Conservation (phyloP, 2,113 vertebrate species). For the Andinoacara biseriatus region DNA sequence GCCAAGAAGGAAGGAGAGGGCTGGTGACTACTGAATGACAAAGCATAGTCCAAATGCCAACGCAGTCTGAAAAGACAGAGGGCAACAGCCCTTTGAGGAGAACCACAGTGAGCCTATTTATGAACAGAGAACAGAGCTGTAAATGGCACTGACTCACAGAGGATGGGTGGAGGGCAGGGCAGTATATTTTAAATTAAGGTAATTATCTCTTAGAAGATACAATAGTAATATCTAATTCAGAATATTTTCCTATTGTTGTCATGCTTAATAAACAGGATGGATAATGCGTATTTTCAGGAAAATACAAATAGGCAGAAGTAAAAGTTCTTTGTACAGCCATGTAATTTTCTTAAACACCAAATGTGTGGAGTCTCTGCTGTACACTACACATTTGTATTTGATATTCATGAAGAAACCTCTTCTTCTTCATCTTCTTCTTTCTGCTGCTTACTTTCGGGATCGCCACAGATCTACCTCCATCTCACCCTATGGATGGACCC, state of each 20-base stretch:
- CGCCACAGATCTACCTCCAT: neutral
- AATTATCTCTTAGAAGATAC: neutral
- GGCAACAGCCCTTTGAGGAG: neutral
- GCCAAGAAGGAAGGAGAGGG: neutral
- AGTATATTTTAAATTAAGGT: no score
- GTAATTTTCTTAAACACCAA: neutral
- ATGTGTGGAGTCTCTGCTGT: no score
- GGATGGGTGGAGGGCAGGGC: neutral
- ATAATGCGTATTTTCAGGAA: neutral
- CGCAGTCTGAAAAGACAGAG: neutral
- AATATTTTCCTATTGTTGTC: neutral
- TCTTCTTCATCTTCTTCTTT: neutral
- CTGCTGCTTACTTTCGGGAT: neutral
- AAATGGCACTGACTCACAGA: neutral
- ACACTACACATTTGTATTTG: rapidly evolving
- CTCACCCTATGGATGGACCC: neutral
- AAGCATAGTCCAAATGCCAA: neutral
- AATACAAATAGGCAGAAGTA: neutral
- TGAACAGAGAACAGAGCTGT: neutral
- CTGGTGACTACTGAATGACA: neutral
- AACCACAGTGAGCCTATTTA: neutral
- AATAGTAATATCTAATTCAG: neutral
- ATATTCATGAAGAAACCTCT: neutral
- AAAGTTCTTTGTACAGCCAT: neutral
- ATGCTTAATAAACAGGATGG: neutral